phyloP scores from a whole-genome alignment of 1,140 invertebrate species.

The Drosophila orena region DNA sequence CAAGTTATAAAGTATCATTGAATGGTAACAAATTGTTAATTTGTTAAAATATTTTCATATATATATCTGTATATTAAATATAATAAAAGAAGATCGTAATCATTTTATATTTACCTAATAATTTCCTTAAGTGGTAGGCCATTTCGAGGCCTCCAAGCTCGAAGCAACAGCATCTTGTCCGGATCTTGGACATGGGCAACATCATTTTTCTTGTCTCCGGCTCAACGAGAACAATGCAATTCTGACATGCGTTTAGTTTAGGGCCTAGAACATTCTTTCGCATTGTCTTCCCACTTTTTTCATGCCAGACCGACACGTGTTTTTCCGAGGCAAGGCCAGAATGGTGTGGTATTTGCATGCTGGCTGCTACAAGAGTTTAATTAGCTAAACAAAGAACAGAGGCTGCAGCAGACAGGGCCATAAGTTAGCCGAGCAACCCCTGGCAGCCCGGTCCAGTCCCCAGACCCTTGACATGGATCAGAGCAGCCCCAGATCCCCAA shows the following conservation, averaged over 20 bases:
- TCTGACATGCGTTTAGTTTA: conserved; percentile 62
- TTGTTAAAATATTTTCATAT: too few species aligned
- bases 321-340: conserved; percentile 22
- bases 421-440: conserved; percentile 32
- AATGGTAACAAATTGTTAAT: too few species aligned
- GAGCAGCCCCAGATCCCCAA: conserved; percentile 10
- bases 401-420: conserved; percentile 29
- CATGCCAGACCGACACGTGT: conserved; percentile 19
- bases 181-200: conserved; percentile 40
- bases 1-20: too few species aligned
- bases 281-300: conserved; percentile 6
- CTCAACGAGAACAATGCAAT: conserved; percentile 59
- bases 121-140: background rate
- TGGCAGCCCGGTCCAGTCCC: conserved; percentile 10
- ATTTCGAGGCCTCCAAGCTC: background rate
- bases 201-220: conserved; percentile 73
- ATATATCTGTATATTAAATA: too few species aligned
- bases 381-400: conserved; percentile 63
- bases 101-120: too few species aligned
- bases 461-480: conserved; percentile 47
- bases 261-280: conserved; percentile 22
- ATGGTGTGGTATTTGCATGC: conserved; percentile 64
- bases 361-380: conserved; percentile 71
- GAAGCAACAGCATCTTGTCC: conserved; percentile 1
- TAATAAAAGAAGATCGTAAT: too few species aligned